Evolutionary conservation across 2,888 invertebrate genomes (phyloP).

Genomic region (Drosophila testacea): DNA sequence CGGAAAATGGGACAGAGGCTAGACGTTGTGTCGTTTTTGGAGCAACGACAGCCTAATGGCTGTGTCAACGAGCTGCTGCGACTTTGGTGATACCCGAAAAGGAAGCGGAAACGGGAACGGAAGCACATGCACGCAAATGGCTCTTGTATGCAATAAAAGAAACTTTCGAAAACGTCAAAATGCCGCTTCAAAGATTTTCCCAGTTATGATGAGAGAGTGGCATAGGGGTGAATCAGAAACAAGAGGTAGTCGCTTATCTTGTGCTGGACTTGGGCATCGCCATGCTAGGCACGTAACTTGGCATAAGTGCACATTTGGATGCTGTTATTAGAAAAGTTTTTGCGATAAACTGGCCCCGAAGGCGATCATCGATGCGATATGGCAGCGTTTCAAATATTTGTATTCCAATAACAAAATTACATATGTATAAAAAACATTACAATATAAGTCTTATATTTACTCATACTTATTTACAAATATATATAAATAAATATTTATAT

Average conservation of each 20-base stretch:
- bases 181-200: slow-evolving; percentile 78
- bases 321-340: slow-evolving; percentile 81
- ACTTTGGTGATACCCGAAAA: slow-evolving; percentile 63
- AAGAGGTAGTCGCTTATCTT: slow-evolving; percentile 1
- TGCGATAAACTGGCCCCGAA: slow-evolving; percentile 67
- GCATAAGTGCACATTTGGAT: slow-evolving; percentile 77
- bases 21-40: slow-evolving; percentile 60
- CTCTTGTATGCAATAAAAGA: slow-evolving; percentile 83
- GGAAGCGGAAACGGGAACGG: slow-evolving; percentile 52
- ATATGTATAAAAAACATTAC: no score
- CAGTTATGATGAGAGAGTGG: slow-evolving; percentile 61
- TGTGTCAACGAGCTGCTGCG: slow-evolving; percentile 76
- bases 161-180: slow-evolving; percentile 81
- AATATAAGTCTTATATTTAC: no score
- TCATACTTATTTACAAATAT: no score
- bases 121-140: slow-evolving; percentile 78
- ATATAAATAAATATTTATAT: no score
- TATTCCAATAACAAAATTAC: slow-evolving; percentile 33
- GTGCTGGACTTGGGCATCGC: slow-evolving; percentile 43
- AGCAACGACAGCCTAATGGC: slow-evolving; percentile 75
- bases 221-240: background rate
- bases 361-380: slow-evolving; percentile 75
- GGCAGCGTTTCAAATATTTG: slow-evolving; percentile 59
- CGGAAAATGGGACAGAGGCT: slow-evolving; percentile 20
- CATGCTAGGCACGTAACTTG: slow-evolving; percentile 76